A percentile compares a stretch with the other conserved stretches of the same genome.
Evolutionary conservation across 2,888 invertebrate genomes (phyloP).

Genomic region (Drosophila lacicola): DNA sequence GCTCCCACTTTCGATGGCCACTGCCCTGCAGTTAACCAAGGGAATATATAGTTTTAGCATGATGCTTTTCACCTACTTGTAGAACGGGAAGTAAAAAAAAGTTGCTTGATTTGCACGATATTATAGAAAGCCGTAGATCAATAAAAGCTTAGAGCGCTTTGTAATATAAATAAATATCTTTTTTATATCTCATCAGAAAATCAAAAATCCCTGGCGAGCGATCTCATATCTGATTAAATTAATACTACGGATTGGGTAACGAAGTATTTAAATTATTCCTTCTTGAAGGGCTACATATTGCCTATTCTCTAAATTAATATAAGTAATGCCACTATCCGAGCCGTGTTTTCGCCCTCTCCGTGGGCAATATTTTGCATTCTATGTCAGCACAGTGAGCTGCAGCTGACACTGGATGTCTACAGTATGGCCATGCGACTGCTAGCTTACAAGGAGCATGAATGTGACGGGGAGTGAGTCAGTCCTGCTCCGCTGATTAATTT

Average conservation of each 20-base stretch:
- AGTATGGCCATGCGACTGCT: constrained; percentile 52
- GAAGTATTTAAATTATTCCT: too few species aligned
- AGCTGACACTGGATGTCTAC: constrained; percentile 48
- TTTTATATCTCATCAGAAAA: too few species aligned
- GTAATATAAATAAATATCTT: background rate
- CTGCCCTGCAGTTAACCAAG: constrained; percentile 66
- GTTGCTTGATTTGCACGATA: background rate
- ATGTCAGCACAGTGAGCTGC: constrained; percentile 35
- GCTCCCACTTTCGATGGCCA: constrained; percentile 60
- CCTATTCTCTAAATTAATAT: too few species aligned
- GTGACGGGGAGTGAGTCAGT: background rate
- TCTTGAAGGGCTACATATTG: too few species aligned
- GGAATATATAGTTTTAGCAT: constrained; percentile 68
- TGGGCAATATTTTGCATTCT: constrained; percentile 51
- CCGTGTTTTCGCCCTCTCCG: constrained; percentile 2
- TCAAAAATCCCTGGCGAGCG: too few species aligned
- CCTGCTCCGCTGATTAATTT: constrained; percentile 67
- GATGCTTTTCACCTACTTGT: constrained; percentile 58
- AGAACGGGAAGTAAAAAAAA: constrained; percentile 9
- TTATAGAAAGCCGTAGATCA: background rate
- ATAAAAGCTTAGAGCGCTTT: background rate
- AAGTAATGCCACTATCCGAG: too few species aligned
- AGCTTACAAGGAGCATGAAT: background rate
- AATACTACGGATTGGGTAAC: too few species aligned
- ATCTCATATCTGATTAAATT: too few species aligned